Evolutionary conservation across 2,797 vertebrate species (phyloP).

Genomic region (Simalia tracyae): DNA sequence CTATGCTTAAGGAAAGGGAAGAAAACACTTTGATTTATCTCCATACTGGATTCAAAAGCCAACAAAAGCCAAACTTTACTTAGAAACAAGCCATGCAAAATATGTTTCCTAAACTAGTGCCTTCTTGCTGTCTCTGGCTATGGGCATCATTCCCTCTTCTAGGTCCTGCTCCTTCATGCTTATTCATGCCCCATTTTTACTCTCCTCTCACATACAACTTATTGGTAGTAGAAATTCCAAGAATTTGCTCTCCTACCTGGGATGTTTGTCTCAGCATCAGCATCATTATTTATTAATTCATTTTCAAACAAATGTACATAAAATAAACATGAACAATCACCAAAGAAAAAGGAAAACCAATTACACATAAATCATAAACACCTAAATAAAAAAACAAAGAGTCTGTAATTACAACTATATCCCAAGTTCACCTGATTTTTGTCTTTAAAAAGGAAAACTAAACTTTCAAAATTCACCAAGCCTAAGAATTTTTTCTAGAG

Average conservation of each 20-base stretch:
- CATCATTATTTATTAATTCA: neutral
- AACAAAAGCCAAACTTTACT: neutral
- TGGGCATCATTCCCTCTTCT: neutral
- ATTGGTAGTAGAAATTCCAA: neutral
- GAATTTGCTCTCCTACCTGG: neutral
- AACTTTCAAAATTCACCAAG: neutral
- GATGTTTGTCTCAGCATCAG: neutral
- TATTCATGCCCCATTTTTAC: neutral
- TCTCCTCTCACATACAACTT: neutral
- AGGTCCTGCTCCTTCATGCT: neutral
- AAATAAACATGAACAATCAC: neutral
- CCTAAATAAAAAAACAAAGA: neutral
- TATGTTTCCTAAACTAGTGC: neutral
- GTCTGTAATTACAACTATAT: neutral
- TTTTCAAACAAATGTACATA: neutral
- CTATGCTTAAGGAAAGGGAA: neutral
- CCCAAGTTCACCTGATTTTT: neutral
- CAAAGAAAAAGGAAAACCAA: neutral
- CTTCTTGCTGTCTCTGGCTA: neutral
- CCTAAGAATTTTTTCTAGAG: neutral
- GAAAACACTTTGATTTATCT: neutral
- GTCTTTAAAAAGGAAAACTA: neutral
- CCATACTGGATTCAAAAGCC: neutral
- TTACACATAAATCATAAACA: neutral
- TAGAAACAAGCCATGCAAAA: neutral